Evolutionary conservation across 2,797 vertebrate genomes (phyloP).

Genomic region (Chelonia mydas): DNA sequence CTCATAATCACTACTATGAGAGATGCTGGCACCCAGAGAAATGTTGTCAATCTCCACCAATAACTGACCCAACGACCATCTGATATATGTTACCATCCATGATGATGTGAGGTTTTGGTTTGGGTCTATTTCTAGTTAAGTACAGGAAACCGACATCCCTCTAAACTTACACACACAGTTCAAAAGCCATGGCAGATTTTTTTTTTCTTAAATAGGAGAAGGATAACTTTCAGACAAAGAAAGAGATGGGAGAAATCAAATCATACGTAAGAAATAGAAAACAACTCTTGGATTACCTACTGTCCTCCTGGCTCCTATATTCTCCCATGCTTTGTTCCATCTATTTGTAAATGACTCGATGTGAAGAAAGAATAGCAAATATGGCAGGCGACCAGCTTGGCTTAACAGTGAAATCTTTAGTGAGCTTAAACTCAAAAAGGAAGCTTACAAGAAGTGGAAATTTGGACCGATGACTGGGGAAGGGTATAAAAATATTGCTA

Average conservation of each 20-base stretch:
- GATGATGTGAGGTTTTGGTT: background rate
- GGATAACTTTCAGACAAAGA: background rate
- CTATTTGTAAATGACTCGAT: background rate
- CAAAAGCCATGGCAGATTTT: background rate
- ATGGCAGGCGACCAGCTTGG: too few relatives aligned
- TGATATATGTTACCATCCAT: background rate
- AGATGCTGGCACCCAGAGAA: background rate
- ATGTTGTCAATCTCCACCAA: background rate
- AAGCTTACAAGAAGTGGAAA: too few relatives aligned
- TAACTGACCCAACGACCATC: background rate
- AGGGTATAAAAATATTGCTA: too few relatives aligned
- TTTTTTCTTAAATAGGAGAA: background rate
- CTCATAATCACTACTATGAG: background rate
- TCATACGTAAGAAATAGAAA: background rate
- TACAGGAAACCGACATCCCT: background rate
- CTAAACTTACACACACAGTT: background rate
- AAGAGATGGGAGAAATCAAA: background rate
- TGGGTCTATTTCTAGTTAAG: background rate
- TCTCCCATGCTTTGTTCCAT: background rate
- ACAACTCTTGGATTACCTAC: background rate
- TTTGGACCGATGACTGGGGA: too few relatives aligned
- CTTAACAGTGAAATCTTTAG: too few relatives aligned
- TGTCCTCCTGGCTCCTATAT: background rate
- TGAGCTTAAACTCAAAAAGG: too few relatives aligned
- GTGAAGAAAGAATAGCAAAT: too few relatives aligned